These are phyloP conservation scores for Aphidius gifuensis DNA, from an alignment of 1,140 invertebrate genomes.

Conservation along the genomic window DNA sequence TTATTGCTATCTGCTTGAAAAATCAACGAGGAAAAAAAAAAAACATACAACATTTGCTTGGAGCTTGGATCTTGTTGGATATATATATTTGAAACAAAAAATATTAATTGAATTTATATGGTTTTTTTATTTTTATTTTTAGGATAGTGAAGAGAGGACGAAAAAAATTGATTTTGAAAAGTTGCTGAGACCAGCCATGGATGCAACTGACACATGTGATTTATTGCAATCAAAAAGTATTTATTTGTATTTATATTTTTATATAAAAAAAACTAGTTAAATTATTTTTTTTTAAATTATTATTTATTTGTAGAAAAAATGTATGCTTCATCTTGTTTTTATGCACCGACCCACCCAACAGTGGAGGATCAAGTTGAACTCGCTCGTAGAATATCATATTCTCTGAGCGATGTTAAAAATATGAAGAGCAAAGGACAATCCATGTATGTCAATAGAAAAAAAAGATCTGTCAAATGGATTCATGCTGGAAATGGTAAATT, in stretches of 20 bases:
- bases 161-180: constrained; percentile 76
- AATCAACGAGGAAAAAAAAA: too few relatives aligned
- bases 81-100: too few relatives aligned
- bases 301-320: constrained; percentile 56
- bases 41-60: too few relatives aligned
- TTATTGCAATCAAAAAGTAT: constrained; percentile 62
- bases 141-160: constrained; percentile 51
- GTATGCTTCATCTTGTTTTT: constrained; percentile 92
- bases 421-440: constrained; percentile 87
- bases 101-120: too few relatives aligned
- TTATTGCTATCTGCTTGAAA: background rate
- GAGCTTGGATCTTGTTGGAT: background rate
- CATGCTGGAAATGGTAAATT: constrained; percentile 75
- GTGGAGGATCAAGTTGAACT: constrained; percentile 93
- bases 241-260: constrained; percentile 32
- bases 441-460: constrained; percentile 94
- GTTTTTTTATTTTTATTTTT: constrained; percentile 13
- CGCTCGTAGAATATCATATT: constrained; percentile 85
- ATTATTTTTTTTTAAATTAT: background rate
- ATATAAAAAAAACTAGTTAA: background rate
- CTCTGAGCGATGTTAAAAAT: constrained; percentile 88
- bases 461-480: constrained; percentile 90
- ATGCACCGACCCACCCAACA: constrained; percentile 85
- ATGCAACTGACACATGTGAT: constrained; percentile 60
- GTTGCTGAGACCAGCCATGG: constrained; percentile 78